phyloP scores from a whole-genome alignment of 2,113 vertebrate species.

The Hydropotes inermis region DNA sequence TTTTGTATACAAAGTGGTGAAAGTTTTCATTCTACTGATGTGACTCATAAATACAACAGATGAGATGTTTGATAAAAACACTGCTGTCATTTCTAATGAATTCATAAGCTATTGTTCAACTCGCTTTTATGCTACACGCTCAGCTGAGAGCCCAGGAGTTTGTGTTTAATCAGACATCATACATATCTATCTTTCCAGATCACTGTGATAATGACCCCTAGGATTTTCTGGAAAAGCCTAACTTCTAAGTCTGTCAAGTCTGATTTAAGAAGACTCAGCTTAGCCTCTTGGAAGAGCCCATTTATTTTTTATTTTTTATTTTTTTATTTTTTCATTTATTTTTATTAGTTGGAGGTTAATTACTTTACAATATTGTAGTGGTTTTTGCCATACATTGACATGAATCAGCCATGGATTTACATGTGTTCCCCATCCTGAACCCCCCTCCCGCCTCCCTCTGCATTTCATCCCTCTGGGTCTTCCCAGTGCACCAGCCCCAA shows the following conservation, averaged over 20 bases:
- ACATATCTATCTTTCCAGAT: slow-evolving; percentile 29
- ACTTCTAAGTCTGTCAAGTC: slow-evolving; percentile 2
- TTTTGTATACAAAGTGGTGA: slow-evolving; percentile 63
- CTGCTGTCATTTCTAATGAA: slow-evolving; percentile 63
- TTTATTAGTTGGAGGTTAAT: no score
- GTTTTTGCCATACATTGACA: no score
- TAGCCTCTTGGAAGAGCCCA: background rate
- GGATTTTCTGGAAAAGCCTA: background rate
- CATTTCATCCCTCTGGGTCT: no score
- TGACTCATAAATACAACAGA: slow-evolving; percentile 72
- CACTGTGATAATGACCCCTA: background rate
- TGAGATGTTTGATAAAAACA: slow-evolving; percentile 66
- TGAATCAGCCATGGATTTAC: no score
- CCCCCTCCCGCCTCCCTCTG: no score
- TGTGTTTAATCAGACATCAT: slow-evolving; percentile 28
- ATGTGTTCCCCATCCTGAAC: no score
- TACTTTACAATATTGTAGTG: no score
- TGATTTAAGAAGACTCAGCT: slow-evolving; percentile 12
- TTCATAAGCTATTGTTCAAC: slow-evolving; percentile 71
- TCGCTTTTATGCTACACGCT: slow-evolving; percentile 52
- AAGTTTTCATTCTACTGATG: slow-evolving; percentile 70
- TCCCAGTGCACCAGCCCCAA: no score
- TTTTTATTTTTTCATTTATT: no score
- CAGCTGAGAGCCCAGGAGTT: slow-evolving; percentile 39
- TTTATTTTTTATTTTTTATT: background rate